phyloP scores from a whole-genome alignment of 2,888 invertebrate species.

The Malthinus seriepunctatus region DNA sequence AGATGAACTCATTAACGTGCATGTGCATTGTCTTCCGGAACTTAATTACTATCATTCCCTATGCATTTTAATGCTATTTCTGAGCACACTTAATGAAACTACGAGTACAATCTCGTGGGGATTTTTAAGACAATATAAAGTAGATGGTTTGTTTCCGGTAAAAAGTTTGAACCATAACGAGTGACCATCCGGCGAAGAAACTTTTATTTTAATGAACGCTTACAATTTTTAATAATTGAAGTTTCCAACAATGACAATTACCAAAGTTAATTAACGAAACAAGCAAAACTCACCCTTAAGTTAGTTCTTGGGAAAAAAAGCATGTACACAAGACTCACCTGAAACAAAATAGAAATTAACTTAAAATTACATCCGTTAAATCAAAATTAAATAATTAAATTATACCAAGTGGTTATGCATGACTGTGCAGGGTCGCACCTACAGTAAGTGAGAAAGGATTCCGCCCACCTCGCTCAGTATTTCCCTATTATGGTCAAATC shows the following conservation, averaged over 20 bases:
- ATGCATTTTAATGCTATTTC: conserved; percentile 9
- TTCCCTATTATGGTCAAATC: too few species aligned
- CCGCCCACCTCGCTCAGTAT: too few species aligned
- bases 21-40: conserved; percentile 14
- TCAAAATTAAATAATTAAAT: too few species aligned
- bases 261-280: neutral
- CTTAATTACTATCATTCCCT: conserved; percentile 3
- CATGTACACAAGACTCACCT: neutral
- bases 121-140: conserved; percentile 17
- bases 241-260: neutral
- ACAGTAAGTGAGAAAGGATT: too few species aligned
- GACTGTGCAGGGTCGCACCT: too few species aligned
- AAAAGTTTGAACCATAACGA: conserved; percentile 8
- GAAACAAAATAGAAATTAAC: conserved; percentile 1
- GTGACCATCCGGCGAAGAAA: conserved; percentile 8
- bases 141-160: conserved; percentile 15
- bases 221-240: conserved; percentile 3
- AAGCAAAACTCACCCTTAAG: neutral
- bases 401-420: too few species aligned
- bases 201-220: conserved; percentile 1
- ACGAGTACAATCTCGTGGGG: conserved; percentile 11
- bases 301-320: neutral
- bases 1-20: conserved; percentile 8
- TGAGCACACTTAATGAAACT: conserved; percentile 10
- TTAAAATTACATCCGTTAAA: neutral